These are phyloP conservation scores for Lota lota DNA, from an alignment of 2,113 vertebrate species.

Conservation along the genomic window DNA sequence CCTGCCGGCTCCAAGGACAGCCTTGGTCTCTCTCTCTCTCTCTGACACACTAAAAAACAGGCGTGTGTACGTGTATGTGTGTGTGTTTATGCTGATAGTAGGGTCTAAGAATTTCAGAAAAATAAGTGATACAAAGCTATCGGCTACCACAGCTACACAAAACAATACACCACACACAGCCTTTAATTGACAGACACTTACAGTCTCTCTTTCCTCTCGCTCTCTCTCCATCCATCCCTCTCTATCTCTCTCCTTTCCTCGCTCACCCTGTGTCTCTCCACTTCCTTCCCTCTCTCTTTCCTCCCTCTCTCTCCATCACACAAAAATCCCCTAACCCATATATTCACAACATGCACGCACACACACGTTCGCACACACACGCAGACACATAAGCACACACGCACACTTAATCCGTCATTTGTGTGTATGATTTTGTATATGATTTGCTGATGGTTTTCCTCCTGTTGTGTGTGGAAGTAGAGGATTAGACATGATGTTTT, in stretches of 20 bases:
- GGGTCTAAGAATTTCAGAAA: slow-evolving; percentile 10
- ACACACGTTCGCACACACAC: neutral
- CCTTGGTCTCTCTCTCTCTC: neutral
- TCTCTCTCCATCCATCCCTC: too few species aligned
- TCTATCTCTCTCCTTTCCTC: too few species aligned
- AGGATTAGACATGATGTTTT: too few species aligned
- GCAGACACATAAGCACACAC: too few species aligned
- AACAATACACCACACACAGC: neutral
- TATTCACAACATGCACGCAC: neutral
- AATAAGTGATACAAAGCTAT: too few species aligned
- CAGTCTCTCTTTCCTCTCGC: neutral
- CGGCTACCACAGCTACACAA: neutral
- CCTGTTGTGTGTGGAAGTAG: too few species aligned
- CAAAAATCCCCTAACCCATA: too few species aligned
- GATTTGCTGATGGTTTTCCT: too few species aligned
- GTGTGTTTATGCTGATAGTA: slow-evolving; percentile 34
- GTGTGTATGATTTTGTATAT: too few species aligned
- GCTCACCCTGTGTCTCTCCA: neutral
- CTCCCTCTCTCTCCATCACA: too few species aligned
- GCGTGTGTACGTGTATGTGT: slow-evolving; percentile 4
- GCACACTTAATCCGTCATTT: too few species aligned
- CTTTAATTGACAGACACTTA: neutral
- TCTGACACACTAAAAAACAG: neutral
- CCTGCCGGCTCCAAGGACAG: slow-evolving; percentile 3
- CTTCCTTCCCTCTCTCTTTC: too few species aligned